Evolutionary conservation across 2,113 vertebrate species (phyloP).

Genomic region (Chaenogobius annularis): DNA sequence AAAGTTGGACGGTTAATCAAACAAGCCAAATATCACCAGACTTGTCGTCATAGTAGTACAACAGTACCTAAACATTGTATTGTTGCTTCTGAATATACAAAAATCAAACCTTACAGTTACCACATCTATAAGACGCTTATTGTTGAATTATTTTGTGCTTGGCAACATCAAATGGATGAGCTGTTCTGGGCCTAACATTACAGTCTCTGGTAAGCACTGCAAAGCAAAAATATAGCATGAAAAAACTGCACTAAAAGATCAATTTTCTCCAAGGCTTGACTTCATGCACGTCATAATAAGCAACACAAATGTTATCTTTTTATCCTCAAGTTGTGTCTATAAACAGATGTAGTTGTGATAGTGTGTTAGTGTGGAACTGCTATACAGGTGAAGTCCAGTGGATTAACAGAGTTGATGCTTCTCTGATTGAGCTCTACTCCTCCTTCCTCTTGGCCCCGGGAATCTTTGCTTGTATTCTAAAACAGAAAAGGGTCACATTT

Average conservation of each 20-base stretch:
- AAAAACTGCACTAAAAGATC: slow-evolving; percentile 82
- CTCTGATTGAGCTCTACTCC: slow-evolving; percentile 78
- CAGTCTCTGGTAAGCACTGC: slow-evolving; percentile 87
- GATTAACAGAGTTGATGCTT: slow-evolving; percentile 78
- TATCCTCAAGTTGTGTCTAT: slow-evolving; percentile 83
- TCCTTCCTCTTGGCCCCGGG: slow-evolving; percentile 95
- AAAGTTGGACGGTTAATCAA: slow-evolving; percentile 95
- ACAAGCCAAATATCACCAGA: slow-evolving; percentile 86
- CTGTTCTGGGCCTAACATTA: slow-evolving; percentile 83
- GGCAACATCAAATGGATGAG: slow-evolving; percentile 85
- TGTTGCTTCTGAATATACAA: slow-evolving; percentile 89
- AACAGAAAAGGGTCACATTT: slow-evolving; percentile 21
- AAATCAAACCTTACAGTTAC: slow-evolving; percentile 88
- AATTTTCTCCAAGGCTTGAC: slow-evolving; percentile 87
- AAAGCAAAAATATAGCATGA: slow-evolving; percentile 78
- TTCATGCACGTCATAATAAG: slow-evolving; percentile 96
- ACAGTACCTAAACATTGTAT: slow-evolving; percentile 86
- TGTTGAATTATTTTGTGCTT: slow-evolving; percentile 87
- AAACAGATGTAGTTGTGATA: slow-evolving; percentile 62
- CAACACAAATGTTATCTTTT: slow-evolving; percentile 86
- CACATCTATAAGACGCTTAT: slow-evolving; percentile 82
- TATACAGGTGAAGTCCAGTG: slow-evolving; percentile 72
- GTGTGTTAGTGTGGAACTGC: slow-evolving; percentile 64
- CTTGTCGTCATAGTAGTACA: slow-evolving; percentile 86
- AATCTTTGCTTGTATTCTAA: slow-evolving; percentile 97